These are phyloP conservation scores for Strix aluco DNA, from an alignment of 2,113 vertebrate species.

Conservation along the genomic window DNA sequence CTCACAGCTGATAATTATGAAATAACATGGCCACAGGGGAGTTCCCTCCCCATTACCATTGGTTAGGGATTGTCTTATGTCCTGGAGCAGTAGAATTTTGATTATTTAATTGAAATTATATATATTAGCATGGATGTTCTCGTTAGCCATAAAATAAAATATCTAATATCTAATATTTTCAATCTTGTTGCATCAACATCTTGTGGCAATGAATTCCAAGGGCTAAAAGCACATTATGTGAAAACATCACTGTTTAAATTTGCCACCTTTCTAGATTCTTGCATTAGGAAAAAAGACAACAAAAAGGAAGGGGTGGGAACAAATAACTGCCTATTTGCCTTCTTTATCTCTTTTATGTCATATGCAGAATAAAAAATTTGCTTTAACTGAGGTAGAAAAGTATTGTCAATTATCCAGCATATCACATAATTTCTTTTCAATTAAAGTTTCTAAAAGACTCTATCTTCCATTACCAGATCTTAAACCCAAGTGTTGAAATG, in stretches of 20 bases:
- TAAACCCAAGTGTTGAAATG: background rate
- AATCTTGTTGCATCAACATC: conserved; percentile 31
- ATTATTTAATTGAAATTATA: conserved; percentile 65
- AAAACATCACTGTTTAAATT: background rate
- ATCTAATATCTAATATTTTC: conserved; percentile 24
- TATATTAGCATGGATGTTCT: conserved; percentile 36
- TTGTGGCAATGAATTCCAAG: background rate
- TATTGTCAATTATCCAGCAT: background rate
- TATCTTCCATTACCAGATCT: background rate
- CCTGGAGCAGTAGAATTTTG: conserved; percentile 42
- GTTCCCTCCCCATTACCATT: background rate
- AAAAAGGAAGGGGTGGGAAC: background rate
- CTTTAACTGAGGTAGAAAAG: background rate
- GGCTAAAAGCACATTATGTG: background rate
- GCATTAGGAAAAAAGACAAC: background rate
- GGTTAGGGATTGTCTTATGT: background rate
- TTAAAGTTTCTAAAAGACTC: background rate
- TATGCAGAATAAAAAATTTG: background rate
- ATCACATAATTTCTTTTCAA: background rate
- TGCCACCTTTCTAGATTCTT: background rate
- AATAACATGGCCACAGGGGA: conserved; percentile 25
- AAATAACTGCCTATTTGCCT: background rate
- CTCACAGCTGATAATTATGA: conserved; percentile 40
- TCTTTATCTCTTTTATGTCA: background rate
- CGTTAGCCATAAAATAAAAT: conserved; percentile 48